Percentiles rank a stretch among this genome's conserved stretches.
phyloP scores from a whole-genome alignment of 1,140 invertebrate genomes.

The Agrilus planipennis region DNA sequence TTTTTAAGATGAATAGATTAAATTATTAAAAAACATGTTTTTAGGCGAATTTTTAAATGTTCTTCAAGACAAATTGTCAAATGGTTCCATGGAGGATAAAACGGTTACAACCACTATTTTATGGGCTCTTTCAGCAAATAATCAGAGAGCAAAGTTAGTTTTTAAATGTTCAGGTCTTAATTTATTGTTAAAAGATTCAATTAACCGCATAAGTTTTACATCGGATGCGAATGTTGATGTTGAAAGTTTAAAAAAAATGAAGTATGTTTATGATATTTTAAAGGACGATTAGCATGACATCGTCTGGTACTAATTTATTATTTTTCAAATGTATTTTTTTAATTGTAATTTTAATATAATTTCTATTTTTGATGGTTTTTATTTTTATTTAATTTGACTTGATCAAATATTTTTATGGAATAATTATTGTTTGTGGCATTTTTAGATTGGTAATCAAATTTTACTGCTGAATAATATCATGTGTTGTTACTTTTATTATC shows the following conservation, averaged over 20 bases:
- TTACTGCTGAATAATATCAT: no score
- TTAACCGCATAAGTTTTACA: slow-evolving; percentile 22
- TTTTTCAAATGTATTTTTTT: no score
- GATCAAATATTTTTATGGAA: no score
- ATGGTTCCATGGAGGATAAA: slow-evolving; percentile 27
- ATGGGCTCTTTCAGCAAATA: slow-evolving; percentile 36
- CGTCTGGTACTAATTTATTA: no score
- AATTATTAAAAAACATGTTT: slow-evolving; percentile 10
- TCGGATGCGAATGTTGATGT: slow-evolving; percentile 8
- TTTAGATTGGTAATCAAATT: no score
- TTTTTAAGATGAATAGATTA: background rate
- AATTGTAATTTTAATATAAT: no score
- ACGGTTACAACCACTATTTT: slow-evolving; percentile 27
- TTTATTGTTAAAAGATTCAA: slow-evolving; percentile 23
- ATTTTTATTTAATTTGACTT: no score
- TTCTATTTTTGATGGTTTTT: no score
- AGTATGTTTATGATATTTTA: slow-evolving; percentile 22
- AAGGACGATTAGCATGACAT: no score
- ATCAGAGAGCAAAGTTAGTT: slow-evolving; percentile 34
- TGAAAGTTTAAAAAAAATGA: slow-evolving; percentile 19
- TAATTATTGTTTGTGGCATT: no score
- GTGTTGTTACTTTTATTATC: no score
- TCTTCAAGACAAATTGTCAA: slow-evolving; percentile 23
- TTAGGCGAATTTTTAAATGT: slow-evolving; percentile 30
- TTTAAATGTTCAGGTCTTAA: slow-evolving; percentile 32